Percentiles rank a stretch among this genome's conserved stretches.
Evolutionary conservation across 2,888 invertebrate genomes (phyloP).

Genomic region (Chalcis sispes): DNA sequence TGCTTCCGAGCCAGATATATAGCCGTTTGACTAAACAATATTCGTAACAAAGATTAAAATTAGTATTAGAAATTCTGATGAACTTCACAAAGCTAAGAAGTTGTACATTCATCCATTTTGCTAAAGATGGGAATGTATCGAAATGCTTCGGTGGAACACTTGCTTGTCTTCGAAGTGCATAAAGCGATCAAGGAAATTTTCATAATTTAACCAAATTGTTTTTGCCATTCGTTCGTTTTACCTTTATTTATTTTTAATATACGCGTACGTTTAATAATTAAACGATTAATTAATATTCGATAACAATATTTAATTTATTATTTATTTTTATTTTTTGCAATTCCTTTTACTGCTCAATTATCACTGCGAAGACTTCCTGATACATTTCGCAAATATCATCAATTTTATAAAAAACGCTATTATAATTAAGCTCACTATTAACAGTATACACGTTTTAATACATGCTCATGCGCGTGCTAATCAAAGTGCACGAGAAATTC

Average conservation of each 20-base stretch:
- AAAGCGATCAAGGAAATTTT: conserved; percentile 55
- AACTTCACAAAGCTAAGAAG: conserved; percentile 59
- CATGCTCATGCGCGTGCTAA: conserved; percentile 69
- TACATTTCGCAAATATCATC: conserved; percentile 58
- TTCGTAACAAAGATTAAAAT: conserved; percentile 52
- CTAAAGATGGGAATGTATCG: conserved; percentile 64
- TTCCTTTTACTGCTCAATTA: conserved; percentile 46
- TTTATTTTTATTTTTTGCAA: conserved; percentile 26
- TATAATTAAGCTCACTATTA: conserved; percentile 76
- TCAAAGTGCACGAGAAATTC: conserved; percentile 66
- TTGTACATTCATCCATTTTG: conserved; percentile 58
- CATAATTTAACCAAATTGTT: conserved; percentile 7
- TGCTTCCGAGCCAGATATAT: conserved; percentile 62
- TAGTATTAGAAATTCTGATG: conserved; percentile 58
- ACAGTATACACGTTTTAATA: conserved; percentile 72
- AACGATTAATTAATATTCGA: too few relatives aligned
- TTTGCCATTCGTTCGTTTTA: neutral
- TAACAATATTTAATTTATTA: too few relatives aligned
- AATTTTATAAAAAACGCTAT: conserved; percentile 65
- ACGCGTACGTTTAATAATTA: too few relatives aligned
- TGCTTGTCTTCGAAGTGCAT: conserved; percentile 61
- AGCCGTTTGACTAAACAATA: conserved; percentile 46
- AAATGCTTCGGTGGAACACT: conserved; percentile 70
- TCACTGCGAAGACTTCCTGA: conserved; percentile 59
- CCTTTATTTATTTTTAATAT: too few relatives aligned